phyloP scores from a whole-genome alignment of 2,113 vertebrate species.

The Alethe castanea region DNA sequence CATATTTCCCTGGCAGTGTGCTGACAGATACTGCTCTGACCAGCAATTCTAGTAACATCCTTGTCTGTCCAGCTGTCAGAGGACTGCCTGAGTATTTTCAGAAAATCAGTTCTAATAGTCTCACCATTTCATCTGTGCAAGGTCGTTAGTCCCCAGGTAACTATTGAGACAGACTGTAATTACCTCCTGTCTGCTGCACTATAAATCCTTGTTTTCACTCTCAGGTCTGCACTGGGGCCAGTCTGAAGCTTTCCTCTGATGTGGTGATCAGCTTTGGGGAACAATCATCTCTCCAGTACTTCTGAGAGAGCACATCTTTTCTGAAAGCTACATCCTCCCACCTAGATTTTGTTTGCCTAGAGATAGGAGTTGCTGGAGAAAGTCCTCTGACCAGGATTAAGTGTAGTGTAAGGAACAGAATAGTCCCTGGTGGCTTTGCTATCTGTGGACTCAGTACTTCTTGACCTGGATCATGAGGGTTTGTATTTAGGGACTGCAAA shows the following conservation, averaged over 20 bases:
- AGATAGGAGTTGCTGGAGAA: not conserved
- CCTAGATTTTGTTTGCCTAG: not conserved
- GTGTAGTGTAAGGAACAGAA: not conserved
- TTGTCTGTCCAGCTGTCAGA: slow-evolving; percentile 3
- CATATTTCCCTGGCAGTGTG: not conserved
- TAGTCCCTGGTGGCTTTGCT: not conserved
- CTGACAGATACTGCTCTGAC: not conserved
- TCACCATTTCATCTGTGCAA: slow-evolving; percentile 11
- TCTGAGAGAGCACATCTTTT: not conserved
- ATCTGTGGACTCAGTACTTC: not conserved
- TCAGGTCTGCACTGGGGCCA: not conserved
- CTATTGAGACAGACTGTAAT: not conserved
- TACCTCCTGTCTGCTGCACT: not conserved
- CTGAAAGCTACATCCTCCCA: not conserved
- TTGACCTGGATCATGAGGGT: not conserved
- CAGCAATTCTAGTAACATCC: not conserved
- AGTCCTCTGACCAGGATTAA: not conserved
- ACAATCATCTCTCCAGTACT: not conserved
- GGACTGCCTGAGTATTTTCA: not conserved
- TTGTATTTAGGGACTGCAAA: not conserved
- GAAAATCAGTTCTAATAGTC: slow-evolving; percentile 4
- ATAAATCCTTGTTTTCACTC: slow-evolving; percentile 27
- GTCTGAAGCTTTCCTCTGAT: not conserved
- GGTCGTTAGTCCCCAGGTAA: slow-evolving; percentile 6
- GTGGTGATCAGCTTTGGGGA: not conserved